Percentiles rank a stretch among this genome's conserved stretches.
Conservation (phyloP, 1,140 invertebrate genomes). For the Oncopodura yosiiana region DNA sequence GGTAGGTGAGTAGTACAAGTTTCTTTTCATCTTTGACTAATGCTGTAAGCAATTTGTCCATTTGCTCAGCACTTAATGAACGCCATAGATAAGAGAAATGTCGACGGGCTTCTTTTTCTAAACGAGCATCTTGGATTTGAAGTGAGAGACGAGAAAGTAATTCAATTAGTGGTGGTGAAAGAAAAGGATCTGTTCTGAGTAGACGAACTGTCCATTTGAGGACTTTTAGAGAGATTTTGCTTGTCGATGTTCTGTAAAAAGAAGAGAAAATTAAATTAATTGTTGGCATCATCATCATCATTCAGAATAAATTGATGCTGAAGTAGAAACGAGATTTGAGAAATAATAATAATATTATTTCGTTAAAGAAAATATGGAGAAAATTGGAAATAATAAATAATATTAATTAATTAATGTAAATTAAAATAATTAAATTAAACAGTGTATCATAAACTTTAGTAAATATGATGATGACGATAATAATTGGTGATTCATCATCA, state of each 20-base stretch:
- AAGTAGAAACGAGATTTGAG: too few relatives aligned
- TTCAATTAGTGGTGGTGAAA: not conserved
- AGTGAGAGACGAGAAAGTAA: not conserved
- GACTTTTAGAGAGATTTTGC: slow-evolving; percentile 6
- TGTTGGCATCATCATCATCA: not conserved
- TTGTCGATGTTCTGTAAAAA: slow-evolving; percentile 14
- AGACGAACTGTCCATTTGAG: slow-evolving; percentile 10
- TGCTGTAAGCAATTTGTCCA: not conserved
- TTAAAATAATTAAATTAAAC: too few relatives aligned
- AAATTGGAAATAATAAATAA: too few relatives aligned
- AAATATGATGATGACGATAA: too few relatives aligned
- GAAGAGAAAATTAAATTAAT: not conserved
- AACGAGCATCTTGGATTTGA: not conserved
- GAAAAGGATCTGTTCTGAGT: not conserved
- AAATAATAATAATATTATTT: too few relatives aligned
- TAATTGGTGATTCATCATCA: too few relatives aligned
- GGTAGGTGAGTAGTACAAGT: too few relatives aligned
- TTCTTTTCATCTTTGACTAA: not conserved
- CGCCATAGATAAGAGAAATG: not conserved
- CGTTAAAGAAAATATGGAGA: too few relatives aligned
- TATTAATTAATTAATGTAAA: too few relatives aligned
- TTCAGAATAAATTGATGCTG: too few relatives aligned
- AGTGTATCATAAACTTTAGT: too few relatives aligned
- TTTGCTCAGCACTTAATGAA: not conserved
- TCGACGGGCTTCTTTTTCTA: not conserved